These are phyloP conservation scores for Gastrophysa polygoni DNA, from an alignment of 2,888 invertebrate genomes.

Conservation along the genomic window DNA sequence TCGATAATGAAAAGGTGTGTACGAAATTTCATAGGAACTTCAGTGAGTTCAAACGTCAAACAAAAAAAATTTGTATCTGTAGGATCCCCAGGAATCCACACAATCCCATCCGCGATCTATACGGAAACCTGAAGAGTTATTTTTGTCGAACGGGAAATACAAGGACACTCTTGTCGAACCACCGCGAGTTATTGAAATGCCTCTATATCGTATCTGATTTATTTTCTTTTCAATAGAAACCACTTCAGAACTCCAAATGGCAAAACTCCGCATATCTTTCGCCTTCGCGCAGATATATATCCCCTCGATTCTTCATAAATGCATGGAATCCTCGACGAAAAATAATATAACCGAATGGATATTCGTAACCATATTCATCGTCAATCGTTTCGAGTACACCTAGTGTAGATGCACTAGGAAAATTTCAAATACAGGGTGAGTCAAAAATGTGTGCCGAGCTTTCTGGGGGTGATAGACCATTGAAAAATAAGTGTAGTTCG, in stretches of 20 bases:
- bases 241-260: conserved; percentile 46
- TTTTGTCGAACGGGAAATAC: conserved; percentile 35
- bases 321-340: conserved; percentile 12
- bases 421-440: no score
- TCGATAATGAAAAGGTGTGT: no score
- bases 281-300: conserved; percentile 25
- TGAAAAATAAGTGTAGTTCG: no score
- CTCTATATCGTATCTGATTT: conserved; percentile 49
- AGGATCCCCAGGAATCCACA: conserved; percentile 23
- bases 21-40: no score
- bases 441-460: no score
- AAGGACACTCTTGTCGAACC: conserved; percentile 40
- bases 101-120: conserved; percentile 31
- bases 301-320: conserved; percentile 26
- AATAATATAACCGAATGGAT: conserved; percentile 28
- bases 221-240: conserved; percentile 50
- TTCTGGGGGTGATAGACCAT: no score
- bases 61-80: conserved; percentile 25
- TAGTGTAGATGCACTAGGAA: no score
- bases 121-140: conserved; percentile 30
- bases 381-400: no score
- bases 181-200: conserved; percentile 49
- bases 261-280: conserved; percentile 37
- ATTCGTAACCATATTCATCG: conserved; percentile 20
- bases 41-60: conserved; percentile 16